Evolutionary conservation across 2,113 vertebrate species (phyloP).

Genomic region (Electrona antarctica): DNA sequence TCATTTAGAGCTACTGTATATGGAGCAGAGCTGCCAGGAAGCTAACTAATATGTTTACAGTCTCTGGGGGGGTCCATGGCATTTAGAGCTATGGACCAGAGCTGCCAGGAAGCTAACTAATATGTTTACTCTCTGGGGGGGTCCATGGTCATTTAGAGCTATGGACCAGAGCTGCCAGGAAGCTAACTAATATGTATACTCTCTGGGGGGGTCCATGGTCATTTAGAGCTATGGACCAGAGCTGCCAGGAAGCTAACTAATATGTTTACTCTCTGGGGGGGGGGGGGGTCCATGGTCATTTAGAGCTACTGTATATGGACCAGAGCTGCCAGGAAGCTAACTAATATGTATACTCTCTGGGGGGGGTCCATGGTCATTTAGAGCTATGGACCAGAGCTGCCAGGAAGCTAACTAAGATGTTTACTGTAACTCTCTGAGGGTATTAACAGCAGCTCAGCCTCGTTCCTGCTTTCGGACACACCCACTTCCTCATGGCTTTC

Average conservation of each 20-base stretch:
- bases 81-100: not conserved
- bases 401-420: constrained; percentile 29
- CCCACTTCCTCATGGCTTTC: constrained; percentile 6
- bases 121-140: no score
- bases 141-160: not conserved
- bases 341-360: not conserved
- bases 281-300: no score
- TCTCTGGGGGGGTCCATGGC: no score
- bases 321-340: constrained; percentile 8
- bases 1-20: not conserved
- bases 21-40: not conserved
- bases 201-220: no score
- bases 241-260: not conserved
- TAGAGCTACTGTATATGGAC: no score
- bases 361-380: no score
- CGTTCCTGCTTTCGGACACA: constrained; percentile 18
- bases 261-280: constrained; percentile 27
- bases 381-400: no score
- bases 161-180: no score
- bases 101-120: no score
- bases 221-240: no score
- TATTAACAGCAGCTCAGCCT: constrained; percentile 54
- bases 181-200: no score
- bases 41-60: no score
- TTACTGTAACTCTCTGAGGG: constrained; percentile 41